These are phyloP conservation scores for Embiotoca jacksoni DNA, from an alignment of 2,113 vertebrate species.

Conservation along the genomic window DNA sequence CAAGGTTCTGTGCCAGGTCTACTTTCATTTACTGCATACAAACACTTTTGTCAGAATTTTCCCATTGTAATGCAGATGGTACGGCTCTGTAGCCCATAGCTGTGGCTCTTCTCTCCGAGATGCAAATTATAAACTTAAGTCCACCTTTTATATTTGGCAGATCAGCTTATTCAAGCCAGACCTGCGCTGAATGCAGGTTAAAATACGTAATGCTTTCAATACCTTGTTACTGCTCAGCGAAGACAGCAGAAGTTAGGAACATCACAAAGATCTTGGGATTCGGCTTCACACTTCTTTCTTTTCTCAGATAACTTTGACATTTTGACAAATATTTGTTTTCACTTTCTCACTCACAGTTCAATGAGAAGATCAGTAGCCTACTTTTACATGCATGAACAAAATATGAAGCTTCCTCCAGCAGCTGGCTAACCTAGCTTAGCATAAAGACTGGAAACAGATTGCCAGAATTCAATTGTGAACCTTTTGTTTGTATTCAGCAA, in stretches of 20 bases:
- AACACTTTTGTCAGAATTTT: neutral
- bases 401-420: neutral
- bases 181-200: neutral
- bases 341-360: too few species aligned
- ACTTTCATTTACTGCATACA: neutral
- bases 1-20: slow-evolving; percentile 8
- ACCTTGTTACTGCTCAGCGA: neutral
- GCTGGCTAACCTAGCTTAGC: neutral
- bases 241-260: neutral
- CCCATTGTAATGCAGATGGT: neutral
- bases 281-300: too few species aligned
- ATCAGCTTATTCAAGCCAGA: too few species aligned
- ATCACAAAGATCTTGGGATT: too few species aligned
- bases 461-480: too few species aligned
- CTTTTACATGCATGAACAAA: neutral
- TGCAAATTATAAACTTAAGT: neutral
- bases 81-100: neutral
- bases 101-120: neutral
- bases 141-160: slow-evolving; percentile 5
- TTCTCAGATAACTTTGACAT: too few species aligned
- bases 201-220: too few species aligned
- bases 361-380: neutral
- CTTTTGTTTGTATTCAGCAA: neutral
- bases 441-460: neutral
- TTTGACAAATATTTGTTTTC: too few species aligned